phyloP scores from a whole-genome alignment of 2,888 invertebrate species.

The Cosmopolites sordidus region DNA sequence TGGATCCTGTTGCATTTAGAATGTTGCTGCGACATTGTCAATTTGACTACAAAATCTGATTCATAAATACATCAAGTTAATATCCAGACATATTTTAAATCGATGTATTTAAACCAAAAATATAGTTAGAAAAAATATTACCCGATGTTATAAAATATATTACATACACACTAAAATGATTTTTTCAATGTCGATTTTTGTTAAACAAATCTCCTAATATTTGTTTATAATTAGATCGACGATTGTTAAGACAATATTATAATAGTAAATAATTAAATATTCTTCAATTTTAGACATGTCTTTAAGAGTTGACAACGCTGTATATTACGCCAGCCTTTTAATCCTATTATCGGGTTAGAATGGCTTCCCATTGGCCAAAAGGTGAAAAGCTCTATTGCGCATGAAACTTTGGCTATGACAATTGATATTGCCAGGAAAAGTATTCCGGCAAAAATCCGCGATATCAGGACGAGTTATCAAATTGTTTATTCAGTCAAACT shows the following conservation, averaged over 20 bases:
- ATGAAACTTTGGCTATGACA: slow-evolving; percentile 18
- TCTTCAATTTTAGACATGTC: background rate
- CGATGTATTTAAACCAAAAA: too few species aligned
- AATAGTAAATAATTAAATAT: too few species aligned
- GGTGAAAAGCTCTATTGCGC: slow-evolving; percentile 10
- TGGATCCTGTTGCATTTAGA: slow-evolving; percentile 20
- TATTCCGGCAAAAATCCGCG: slow-evolving; percentile 6
- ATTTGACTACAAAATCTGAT: background rate
- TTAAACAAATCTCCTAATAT: too few species aligned
- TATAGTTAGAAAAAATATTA: too few species aligned
- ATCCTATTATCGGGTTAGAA: slow-evolving; percentile 14
- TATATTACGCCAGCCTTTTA: slow-evolving; percentile 5
- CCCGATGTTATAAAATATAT: too few species aligned
- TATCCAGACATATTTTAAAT: too few species aligned
- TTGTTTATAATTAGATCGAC: too few species aligned
- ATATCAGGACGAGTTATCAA: background rate
- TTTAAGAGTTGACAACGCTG: slow-evolving; percentile 10
- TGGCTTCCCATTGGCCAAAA: slow-evolving; percentile 10
- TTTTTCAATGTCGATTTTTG: too few species aligned
- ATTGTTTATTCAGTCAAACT: slow-evolving; percentile 7
- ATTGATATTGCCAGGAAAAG: slow-evolving; percentile 21
- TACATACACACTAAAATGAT: too few species aligned
- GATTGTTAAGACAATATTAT: too few species aligned
- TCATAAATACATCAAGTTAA: too few species aligned
- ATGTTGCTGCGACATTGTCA: slow-evolving; percentile 8